Evolutionary conservation across 2,797 vertebrate genomes (phyloP), one percentile per base, ranked within the genome.

Genomic region (Setipinna tenuifilis): DNA sequence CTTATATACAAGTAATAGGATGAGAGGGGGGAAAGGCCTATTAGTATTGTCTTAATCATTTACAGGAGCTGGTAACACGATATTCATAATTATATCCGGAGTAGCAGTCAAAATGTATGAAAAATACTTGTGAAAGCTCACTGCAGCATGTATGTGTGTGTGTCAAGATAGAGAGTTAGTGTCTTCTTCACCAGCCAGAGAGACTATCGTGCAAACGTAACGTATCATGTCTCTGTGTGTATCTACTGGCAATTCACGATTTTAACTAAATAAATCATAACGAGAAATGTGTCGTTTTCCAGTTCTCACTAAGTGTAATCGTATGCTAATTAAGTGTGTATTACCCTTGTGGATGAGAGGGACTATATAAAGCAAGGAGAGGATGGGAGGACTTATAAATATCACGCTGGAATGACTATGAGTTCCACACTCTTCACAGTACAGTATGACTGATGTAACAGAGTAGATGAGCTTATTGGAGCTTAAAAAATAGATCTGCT

Each of bases 91-190:
- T 41, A 9, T 44, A 19, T 94, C 93, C 93, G 93, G 91, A 95
- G 94, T 91, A 94, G 92, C 91, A 92, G 95, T 96, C 96, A 96
- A 95, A 94, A 95, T 95, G 94, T 89, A 86, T 92, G 88, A 94
- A 92, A 92, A 92, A 93, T 68, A 90, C 71, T 44, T 78, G 28
- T 75, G 68, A 75, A 35, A 78, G 71, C 71, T 78, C 68, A 75
- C 31, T 78, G 35, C 44, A 78, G 71, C 6, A 54, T 21, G 71
- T 78, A 21, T 78, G 71, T 21, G 71, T 78, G 10, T 78, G 71
- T 19, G 5, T 71, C 50, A 54, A 54, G 14, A 54, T 54, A 54
- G 7, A 54, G 7, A 54, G 28, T 71, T 71, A 71, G 65, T 71
- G 65, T 78, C 71, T 78, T 78, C 21, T 78, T 78, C 19, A 41